These are phyloP conservation scores for Lepas anatifera DNA, from an alignment of 2,888 invertebrate genomes.

Conservation along the genomic window DNA sequence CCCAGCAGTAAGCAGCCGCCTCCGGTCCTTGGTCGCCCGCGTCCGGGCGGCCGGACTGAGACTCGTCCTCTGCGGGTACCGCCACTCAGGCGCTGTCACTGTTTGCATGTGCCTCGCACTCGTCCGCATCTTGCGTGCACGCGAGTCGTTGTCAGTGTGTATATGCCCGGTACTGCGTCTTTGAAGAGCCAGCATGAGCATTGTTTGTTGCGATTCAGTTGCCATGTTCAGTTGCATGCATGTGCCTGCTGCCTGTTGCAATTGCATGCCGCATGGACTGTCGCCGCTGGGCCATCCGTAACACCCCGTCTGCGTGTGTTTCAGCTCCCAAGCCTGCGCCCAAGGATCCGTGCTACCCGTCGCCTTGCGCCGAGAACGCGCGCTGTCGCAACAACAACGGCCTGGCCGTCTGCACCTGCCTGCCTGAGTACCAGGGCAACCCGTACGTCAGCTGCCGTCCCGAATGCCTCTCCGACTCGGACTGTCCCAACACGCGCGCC, in stretches of 20 bases:
- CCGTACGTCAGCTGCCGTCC: slow-evolving; percentile 38
- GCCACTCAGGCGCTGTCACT: background rate
- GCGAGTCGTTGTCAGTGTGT: too few relatives aligned
- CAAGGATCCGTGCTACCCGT: slow-evolving; percentile 23
- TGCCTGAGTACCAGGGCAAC: slow-evolving; percentile 63
- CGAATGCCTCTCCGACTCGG: slow-evolving; percentile 26
- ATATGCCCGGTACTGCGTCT: too few relatives aligned
- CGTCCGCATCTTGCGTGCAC: background rate
- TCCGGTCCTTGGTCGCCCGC: background rate
- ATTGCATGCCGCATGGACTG: background rate
- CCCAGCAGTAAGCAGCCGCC: background rate
- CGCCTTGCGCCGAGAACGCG: slow-evolving; percentile 35
- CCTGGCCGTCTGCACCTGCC: slow-evolving; percentile 61
- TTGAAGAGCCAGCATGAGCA: too few relatives aligned
- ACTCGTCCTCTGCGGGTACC: too few relatives aligned
- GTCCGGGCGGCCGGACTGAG: background rate
- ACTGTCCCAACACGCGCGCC: slow-evolving; percentile 27
- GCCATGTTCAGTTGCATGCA: too few relatives aligned
- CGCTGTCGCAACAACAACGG: slow-evolving; percentile 68
- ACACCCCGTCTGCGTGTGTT: background rate
- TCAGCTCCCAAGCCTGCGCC: background rate
- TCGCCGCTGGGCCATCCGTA: background rate
- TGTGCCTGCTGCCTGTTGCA: background rate
- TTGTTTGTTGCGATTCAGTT: too few relatives aligned
- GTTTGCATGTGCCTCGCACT: background rate